Base-by-base conservation (phyloP, 2,888 invertebrate species). In the Erebia palarica region DNA sequence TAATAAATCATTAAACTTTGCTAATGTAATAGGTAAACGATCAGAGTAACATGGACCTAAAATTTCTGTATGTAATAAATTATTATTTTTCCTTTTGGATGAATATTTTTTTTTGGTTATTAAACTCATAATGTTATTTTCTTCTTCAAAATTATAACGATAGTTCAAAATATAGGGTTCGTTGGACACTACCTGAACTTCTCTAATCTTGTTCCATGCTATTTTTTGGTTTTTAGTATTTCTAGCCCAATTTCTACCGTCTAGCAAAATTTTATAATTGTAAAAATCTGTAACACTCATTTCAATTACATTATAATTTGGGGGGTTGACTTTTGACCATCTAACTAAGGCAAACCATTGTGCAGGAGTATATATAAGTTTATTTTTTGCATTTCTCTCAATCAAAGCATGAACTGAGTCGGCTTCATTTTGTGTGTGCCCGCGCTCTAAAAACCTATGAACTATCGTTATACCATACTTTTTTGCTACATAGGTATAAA, bases 221-320 rank as follows among this genome's bases (percentile, higher is more conserved):
- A 61, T 51, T 58, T 60, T 51, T 21, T 65, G 1, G 36, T 60
- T 60, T 27, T 42, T 60, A n/a, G 42, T 16, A 44, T 60, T 60
- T 60, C 44, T 60, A 8, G n/a, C 21, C 42, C 53, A 51, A 18
- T 53, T 53, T 55, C 44, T 60, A 13, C 21, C 5, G n/a, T 13
- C 14, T 36, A 65, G 51, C 4, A 51, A 51, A n/a, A 1, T n/a
- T 51, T 51, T 51, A n/a, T 14, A 51, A 51, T 51, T n/a, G 51
- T 14, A 51, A 51, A 51, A 14, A n/a, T 51, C 51, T 51, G 13
- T n/a, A 14, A 14, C 14, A 14, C 51, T 51, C n/a, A 51, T 51
- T 51, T 51, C 51, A 14, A 14, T 51, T 1, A 51, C n/a, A n/a
- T 14, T n/a, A n/a, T 51, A 51, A 51, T 13, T 13, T 14, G 13